These are phyloP conservation scores for Lissonota sp. DNA, from an alignment of 2,888 invertebrate genomes.

Conservation along the genomic window DNA sequence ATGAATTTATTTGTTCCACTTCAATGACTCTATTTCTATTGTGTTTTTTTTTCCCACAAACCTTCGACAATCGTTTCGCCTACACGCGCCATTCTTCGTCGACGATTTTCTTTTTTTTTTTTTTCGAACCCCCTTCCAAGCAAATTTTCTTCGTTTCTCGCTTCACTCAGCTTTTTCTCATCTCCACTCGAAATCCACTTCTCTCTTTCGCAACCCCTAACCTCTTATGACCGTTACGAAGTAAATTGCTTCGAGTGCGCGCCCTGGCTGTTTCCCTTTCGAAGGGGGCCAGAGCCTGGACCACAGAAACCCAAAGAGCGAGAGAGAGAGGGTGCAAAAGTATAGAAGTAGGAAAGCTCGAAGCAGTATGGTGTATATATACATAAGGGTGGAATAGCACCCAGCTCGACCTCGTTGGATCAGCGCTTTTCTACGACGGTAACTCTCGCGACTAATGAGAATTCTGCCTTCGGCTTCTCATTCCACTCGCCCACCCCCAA, in stretches of 20 bases:
- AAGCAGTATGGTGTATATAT: slow-evolving; percentile 44
- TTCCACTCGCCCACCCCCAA: slow-evolving; percentile 1
- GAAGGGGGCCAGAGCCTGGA: slow-evolving; percentile 29
- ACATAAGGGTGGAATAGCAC: slow-evolving; percentile 23
- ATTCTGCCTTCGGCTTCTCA: slow-evolving; percentile 64
- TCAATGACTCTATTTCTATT: too few relatives aligned
- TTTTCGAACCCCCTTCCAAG: background rate
- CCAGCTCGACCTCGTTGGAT: slow-evolving; percentile 67
- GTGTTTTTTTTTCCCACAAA: slow-evolving; percentile 12
- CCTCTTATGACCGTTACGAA: slow-evolving; percentile 62
- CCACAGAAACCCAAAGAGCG: slow-evolving; percentile 20
- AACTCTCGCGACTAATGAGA: slow-evolving; percentile 69
- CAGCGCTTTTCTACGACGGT: slow-evolving; percentile 66
- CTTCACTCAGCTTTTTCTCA: slow-evolving; percentile 2
- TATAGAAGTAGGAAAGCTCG: slow-evolving; percentile 39
- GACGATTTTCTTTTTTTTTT: background rate
- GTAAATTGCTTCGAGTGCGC: slow-evolving; percentile 67
- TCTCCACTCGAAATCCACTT: background rate
- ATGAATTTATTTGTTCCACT: too few relatives aligned
- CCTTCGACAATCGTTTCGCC: slow-evolving; percentile 1
- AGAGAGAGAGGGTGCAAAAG: slow-evolving; percentile 13
- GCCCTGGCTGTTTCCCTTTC: slow-evolving; percentile 55
- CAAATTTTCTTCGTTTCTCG: slow-evolving; percentile 11
- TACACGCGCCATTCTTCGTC: background rate
- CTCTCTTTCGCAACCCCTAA: slow-evolving; percentile 15